Evolutionary conservation across 2,113 vertebrate genomes (phyloP).

Genomic region (Apodemus sylvaticus): DNA sequence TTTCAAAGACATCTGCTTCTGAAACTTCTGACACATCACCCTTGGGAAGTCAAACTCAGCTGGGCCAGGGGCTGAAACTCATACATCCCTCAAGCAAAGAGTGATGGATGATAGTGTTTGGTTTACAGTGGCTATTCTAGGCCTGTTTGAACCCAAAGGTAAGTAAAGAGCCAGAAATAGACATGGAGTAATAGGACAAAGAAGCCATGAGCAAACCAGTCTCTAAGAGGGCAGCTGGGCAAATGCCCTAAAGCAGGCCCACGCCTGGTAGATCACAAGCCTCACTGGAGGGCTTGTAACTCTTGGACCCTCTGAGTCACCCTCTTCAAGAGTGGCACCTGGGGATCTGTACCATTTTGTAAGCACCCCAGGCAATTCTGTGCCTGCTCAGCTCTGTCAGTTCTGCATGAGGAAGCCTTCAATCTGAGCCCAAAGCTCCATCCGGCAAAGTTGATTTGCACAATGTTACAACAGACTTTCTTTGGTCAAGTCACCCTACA

Average conservation of each 20-base stretch:
- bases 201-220: background rate
- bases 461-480: background rate
- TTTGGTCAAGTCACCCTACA: background rate
- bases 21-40: background rate
- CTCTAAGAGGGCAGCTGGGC: background rate
- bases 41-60: background rate
- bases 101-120: too few relatives aligned
- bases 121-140: background rate
- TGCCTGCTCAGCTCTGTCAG: background rate
- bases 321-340: background rate
- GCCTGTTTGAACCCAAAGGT: background rate
- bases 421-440: background rate
- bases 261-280: background rate
- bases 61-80: background rate
- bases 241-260: background rate
- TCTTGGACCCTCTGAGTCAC: background rate
- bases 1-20: background rate
- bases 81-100: background rate
- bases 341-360: background rate
- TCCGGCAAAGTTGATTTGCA: background rate
- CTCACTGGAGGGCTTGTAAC: background rate
- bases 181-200: background rate
- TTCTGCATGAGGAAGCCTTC: constrained; percentile 9
- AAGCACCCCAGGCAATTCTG: background rate
- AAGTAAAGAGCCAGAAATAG: background rate